Base-by-base conservation (phyloP, 2,797 vertebrate species). In the Myripristis murdjan region DNA sequence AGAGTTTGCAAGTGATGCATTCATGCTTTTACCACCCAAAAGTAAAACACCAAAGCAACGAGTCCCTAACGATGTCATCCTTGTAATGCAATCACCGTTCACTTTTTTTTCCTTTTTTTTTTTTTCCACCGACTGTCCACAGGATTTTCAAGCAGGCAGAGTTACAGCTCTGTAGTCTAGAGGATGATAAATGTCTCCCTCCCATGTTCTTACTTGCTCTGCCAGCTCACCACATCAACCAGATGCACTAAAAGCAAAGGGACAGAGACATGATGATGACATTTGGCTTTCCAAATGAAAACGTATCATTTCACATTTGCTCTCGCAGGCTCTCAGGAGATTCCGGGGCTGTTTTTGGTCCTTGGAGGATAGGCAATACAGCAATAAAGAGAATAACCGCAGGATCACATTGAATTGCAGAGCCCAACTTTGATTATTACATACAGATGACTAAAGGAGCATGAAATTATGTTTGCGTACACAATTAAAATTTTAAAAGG, bases 171-270 rank as follows among this genome's bases (percentile, higher is more conserved):
- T 89, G 87, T 63, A 91, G 88, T 88, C 90, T 82, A 49, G 56
- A 77, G 81, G 88, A 93, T 92, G 92, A 94, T 93, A 91, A 92
- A 94, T 93, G 83, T 88, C 89, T 93, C 87, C 76, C 76, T 90
- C 74, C 91, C 90, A 91, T 91, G 92, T 93, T 92, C 88, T 84
- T 92, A 92, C 92, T 93, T 66, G 84, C 85, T 88, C 83, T 87
- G 91, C 91, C 92, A 91, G 87, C 90, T 93, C 85, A 94, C 93
- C 94, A 94, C 93, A 94, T 95, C 91, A 93, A 89, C 92, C 88
- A 86, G 83, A 75, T 54, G 81, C 89, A 89, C 87, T 76, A 64
- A 92, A 90, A 91, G 88, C 83, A 85, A 83, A 87, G 85, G 85
- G 86, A 85, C 89, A 89, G 82, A 92, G 91, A 93, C 91, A 91